These are phyloP conservation scores for Lutraria rhynchaena DNA, from an alignment of 1,140 invertebrate species.

Conservation along the genomic window DNA sequence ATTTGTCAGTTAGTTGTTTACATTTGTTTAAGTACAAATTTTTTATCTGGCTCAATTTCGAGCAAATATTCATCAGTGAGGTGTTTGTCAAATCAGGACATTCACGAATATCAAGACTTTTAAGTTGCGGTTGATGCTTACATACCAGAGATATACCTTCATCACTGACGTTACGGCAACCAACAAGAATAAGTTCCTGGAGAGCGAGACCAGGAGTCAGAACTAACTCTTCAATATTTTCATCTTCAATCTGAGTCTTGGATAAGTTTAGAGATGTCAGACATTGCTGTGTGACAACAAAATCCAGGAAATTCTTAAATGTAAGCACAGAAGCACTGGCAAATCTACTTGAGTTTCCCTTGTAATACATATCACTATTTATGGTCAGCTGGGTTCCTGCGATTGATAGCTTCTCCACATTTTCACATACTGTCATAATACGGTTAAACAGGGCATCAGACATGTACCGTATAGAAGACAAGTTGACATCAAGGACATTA, in stretches of 20 bases:
- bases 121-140: conserved; percentile 84
- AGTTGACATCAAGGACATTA: conserved; percentile 85
- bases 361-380: conserved; percentile 86
- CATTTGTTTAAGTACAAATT: conserved; percentile 71
- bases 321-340: conserved; percentile 88
- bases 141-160: conserved; percentile 85
- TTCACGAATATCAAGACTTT: conserved; percentile 85
- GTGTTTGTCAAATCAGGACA: conserved; percentile 86
- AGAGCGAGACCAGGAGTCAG: conserved; percentile 84
- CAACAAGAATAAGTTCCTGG: conserved; percentile 84
- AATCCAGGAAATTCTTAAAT: conserved; percentile 86
- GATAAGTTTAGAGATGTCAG: conserved; percentile 86
- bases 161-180: conserved; percentile 87
- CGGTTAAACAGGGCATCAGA: conserved; percentile 88
- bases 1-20: conserved; percentile 85
- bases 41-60: conserved; percentile 82
- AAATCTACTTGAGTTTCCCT: conserved; percentile 81
- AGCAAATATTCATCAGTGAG: conserved; percentile 84
- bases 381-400: conserved; percentile 87
- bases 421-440: conserved; percentile 85
- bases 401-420: conserved; percentile 85
- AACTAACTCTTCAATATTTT: conserved; percentile 84
- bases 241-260: conserved; percentile 86
- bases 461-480: conserved; percentile 87
- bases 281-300: conserved; percentile 84